phyloP scores from a whole-genome alignment of 2,113 vertebrate genomes.

The Heterotis niloticus region DNA sequence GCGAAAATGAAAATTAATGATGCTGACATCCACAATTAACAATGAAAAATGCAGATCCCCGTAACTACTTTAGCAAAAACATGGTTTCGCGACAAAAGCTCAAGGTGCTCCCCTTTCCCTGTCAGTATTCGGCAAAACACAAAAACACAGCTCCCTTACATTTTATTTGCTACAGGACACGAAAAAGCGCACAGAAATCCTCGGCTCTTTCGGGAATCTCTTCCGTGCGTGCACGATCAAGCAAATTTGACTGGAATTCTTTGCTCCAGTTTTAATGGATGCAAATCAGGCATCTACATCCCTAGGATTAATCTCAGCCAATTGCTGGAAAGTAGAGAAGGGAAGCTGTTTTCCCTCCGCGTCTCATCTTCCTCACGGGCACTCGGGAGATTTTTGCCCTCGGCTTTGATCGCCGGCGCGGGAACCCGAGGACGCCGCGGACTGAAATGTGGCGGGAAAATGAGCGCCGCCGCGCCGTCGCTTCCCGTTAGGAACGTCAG shows the following conservation, averaged over 20 bases:
- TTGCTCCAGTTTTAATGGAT: conserved; percentile 99
- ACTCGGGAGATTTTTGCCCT: conserved; percentile 62
- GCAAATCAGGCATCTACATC: conserved; percentile 99
- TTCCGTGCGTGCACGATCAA: conserved; percentile 99
- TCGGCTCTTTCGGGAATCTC: conserved; percentile 99
- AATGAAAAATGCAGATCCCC: conserved; percentile 99
- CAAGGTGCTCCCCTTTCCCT: conserved; percentile 94
- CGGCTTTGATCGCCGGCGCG: conserved; percentile 72
- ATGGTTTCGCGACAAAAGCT: conserved; percentile 93
- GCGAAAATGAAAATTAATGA: conserved; percentile 99
- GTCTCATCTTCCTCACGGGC: conserved; percentile 69
- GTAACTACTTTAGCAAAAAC: conserved; percentile 99
- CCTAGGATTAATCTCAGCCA: conserved; percentile 99
- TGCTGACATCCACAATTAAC: conserved; percentile 99
- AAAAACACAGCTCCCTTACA: conserved; percentile 99
- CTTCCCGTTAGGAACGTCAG: too few relatives aligned
- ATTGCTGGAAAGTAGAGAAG: conserved; percentile 95
- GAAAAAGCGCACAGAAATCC: conserved; percentile 84
- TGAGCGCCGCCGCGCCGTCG: conserved; percentile 35
- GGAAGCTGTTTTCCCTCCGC: conserved; percentile 63
- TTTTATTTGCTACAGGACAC: conserved; percentile 98
- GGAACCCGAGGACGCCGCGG: conserved; percentile 60
- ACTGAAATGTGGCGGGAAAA: conserved; percentile 61
- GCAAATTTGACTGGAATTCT: conserved; percentile 99
- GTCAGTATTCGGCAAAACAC: conserved; percentile 94